Evolutionary conservation across 1,140 invertebrate genomes (phyloP), one percentile per base, ranked within the genome.

Genomic region (Pteromalus puparum): DNA sequence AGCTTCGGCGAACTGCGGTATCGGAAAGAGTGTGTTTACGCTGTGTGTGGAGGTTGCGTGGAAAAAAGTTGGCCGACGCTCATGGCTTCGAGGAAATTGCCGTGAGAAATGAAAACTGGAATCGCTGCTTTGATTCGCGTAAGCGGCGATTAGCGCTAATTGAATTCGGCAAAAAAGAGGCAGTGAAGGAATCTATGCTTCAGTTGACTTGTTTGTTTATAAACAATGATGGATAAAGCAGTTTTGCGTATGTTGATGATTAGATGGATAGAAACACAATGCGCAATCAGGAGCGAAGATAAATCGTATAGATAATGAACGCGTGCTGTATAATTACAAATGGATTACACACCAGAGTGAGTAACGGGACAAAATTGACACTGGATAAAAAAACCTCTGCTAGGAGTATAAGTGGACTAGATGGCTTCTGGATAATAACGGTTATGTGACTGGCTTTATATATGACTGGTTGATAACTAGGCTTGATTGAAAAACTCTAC

Each of bases 331-430:
- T n/a, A 61, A n/a, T 61, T 61, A 61, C 53, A 18, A 61, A 7
- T n/a, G 53, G 18, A 61, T n/a, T 61, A 21, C 6, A 34, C 30
- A 21, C 53, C 18, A 2, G 18, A 7, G 53, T 6, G 53, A 4
- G 53, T 61, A 61, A 61, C 53, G 53, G 53, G n/a, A 61, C 18
- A 61, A 61, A 61, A 61, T 61, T 61, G 53, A 61, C 53, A 61
- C 21, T 15, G 53, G 53, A 61, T 61, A 21, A 21, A 61, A 61
- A 61, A n/a, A 6, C 18, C 18, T 61, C 53, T 21, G 53, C 53
- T 61, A 61, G 15, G 53, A 21, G 53, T 21, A 21, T 21, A 61
- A 61, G 18, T 21, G 53, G 18, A 61, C 53, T 61, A 61, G 53
- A 61, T 61, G 53, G 18, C 53, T 61, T 61, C 53, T 61, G 53